Evolutionary conservation across 23 tunicate genomes (phyloP).

Genomic region (Diplosoma virens): DNA sequence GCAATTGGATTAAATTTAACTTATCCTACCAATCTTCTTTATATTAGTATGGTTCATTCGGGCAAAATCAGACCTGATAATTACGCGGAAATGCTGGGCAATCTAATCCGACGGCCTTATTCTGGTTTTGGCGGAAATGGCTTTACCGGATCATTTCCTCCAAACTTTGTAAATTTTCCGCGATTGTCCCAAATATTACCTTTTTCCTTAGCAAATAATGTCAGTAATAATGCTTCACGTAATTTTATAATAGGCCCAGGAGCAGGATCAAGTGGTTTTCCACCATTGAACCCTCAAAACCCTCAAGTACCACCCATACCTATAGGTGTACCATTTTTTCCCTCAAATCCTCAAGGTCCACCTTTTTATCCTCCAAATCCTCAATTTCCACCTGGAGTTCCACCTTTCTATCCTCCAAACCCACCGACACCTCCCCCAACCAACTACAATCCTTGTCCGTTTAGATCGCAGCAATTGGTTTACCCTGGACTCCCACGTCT

Average conservation of each 20-base stretch:
- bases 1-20: background rate
- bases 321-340: too few species aligned
- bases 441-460: slow-evolving; percentile 43
- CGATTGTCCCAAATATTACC: too few species aligned
- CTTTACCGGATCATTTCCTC: background rate
- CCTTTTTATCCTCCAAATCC: background rate
- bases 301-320: too few species aligned
- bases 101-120: background rate
- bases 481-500: slow-evolving; percentile 49
- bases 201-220: too few species aligned
- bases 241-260: too few species aligned
- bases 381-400: background rate
- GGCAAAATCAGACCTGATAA: slow-evolving; percentile 79
- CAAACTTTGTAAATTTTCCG: too few species aligned
- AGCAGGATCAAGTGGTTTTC: background rate
- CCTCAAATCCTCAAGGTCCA: background rate
- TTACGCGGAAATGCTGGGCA: slow-evolving; percentile 26
- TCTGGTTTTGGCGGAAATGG: background rate
- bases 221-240: too few species aligned
- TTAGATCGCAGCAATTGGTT: background rate
- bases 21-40: background rate
- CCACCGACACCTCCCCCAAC: background rate
- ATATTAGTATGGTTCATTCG: slow-evolving; percentile 21
- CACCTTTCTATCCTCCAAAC: background rate
- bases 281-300: background rate